phyloP scores from a whole-genome alignment of 2,888 invertebrate species.

The Phanerotoma sp. region DNA sequence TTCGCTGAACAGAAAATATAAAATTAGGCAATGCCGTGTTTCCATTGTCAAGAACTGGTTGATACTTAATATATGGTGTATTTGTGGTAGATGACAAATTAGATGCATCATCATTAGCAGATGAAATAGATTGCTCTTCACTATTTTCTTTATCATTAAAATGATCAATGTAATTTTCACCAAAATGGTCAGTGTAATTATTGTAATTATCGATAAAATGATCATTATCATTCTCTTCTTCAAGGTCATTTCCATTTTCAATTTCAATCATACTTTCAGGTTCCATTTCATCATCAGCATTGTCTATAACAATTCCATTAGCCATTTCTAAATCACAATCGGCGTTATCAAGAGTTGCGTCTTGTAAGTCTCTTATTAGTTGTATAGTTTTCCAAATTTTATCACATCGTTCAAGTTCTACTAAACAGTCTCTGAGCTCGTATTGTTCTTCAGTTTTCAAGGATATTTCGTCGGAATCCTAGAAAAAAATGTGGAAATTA shows the following conservation, averaged over 20 bases:
- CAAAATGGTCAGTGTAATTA: not conserved
- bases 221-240: conserved; percentile 11
- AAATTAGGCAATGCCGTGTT: conserved; percentile 44
- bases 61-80: conserved; percentile 37
- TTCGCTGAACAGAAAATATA: conserved; percentile 42
- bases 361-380: conserved; percentile 44
- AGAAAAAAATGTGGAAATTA: too few relatives aligned
- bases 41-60: conserved; percentile 39
- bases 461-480: not conserved
- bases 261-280: conserved; percentile 1
- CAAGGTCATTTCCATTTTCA: conserved; percentile 1
- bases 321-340: too few relatives aligned
- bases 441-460: conserved; percentile 32
- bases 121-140: conserved; percentile 6
- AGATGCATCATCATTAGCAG: conserved; percentile 13
- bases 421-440: conserved; percentile 38
- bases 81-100: conserved; percentile 15
- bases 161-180: not conserved
- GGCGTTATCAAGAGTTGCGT: too few relatives aligned
- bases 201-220: not conserved
- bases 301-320: too few relatives aligned
- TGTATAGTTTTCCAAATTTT: conserved; percentile 55
- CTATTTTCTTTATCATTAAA: not conserved
- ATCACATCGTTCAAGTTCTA: conserved; percentile 49
- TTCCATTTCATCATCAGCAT: too few relatives aligned